Evolutionary conservation across 2,888 invertebrate species (phyloP).

Genomic region (Patella pellucida): DNA sequence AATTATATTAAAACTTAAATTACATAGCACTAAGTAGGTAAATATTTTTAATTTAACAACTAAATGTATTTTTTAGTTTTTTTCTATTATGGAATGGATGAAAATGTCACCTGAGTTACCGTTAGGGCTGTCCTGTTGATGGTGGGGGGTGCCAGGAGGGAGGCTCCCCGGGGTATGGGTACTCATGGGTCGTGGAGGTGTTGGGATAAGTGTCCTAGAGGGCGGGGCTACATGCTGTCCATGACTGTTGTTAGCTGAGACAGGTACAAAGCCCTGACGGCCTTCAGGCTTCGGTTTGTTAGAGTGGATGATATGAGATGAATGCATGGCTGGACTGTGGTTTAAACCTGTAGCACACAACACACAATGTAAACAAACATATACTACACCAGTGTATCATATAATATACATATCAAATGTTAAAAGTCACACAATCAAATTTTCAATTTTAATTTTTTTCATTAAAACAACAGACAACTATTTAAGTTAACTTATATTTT

Average conservation of each 20-base stretch:
- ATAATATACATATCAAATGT: no score
- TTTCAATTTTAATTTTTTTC: no score
- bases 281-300: constrained; percentile 51
- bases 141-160: constrained; percentile 37
- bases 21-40: no score
- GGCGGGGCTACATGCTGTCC: constrained; percentile 34
- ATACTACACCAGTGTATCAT: no score
- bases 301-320: constrained; percentile 68
- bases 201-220: constrained; percentile 52
- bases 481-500: no score
- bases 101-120: constrained; percentile 34
- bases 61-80: no score
- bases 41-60: no score
- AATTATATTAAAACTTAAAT: no score
- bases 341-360: constrained; percentile 27
- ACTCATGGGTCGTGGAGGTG: constrained; percentile 66
- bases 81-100: not conserved
- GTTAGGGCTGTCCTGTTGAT: constrained; percentile 38
- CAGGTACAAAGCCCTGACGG: constrained; percentile 46
- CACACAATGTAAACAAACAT: no score
- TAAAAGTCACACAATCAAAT: no score
- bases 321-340: constrained; percentile 64
- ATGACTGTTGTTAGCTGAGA: constrained; percentile 38
- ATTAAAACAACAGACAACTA: no score
- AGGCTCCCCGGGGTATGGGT: constrained; percentile 58